Evolutionary conservation across 2,888 invertebrate species (phyloP).

Genomic region (Polydrusus tereticollis): DNA sequence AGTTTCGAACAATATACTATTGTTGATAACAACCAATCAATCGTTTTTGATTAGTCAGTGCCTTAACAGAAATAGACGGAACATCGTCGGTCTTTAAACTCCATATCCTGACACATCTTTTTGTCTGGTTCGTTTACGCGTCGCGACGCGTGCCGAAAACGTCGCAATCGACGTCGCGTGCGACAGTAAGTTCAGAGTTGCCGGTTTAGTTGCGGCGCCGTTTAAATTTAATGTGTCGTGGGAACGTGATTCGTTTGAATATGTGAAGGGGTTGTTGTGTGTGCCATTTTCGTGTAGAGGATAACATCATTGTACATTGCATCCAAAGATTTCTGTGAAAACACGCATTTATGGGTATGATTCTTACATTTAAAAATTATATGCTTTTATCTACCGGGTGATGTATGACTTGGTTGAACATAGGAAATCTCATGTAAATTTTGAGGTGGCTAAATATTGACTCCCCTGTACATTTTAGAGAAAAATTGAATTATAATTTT

Average conservation of each 20-base stretch:
- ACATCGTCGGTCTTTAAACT: conserved; percentile 1
- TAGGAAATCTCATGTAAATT: no score
- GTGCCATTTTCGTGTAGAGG: not conserved
- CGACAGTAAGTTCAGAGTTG: conserved; percentile 26
- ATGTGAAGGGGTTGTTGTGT: conserved; percentile 26
- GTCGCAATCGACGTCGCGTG: conserved; percentile 27
- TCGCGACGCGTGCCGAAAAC: conserved; percentile 38
- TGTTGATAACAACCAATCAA: not conserved
- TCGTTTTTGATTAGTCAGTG: not conserved
- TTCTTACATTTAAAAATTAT: no score
- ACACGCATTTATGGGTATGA: not conserved
- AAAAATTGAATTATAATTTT: no score
- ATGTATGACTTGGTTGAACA: no score
- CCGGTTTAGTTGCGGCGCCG: conserved; percentile 13
- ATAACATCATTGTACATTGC: conserved; percentile 1
- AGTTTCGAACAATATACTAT: conserved; percentile 26
- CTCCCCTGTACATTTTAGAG: no score
- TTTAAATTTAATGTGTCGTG: conserved; percentile 20
- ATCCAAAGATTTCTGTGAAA: conserved; percentile 3
- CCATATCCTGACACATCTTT: conserved; percentile 5
- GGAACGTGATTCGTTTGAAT: conserved; percentile 17
- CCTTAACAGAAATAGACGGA: conserved; percentile 11
- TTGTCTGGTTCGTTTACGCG: conserved; percentile 25
- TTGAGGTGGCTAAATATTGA: no score
- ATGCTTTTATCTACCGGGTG: no score